These are phyloP conservation scores for Penaeus vannamei DNA, from an alignment of 1,140 invertebrate genomes.

Conservation along the genomic window DNA sequence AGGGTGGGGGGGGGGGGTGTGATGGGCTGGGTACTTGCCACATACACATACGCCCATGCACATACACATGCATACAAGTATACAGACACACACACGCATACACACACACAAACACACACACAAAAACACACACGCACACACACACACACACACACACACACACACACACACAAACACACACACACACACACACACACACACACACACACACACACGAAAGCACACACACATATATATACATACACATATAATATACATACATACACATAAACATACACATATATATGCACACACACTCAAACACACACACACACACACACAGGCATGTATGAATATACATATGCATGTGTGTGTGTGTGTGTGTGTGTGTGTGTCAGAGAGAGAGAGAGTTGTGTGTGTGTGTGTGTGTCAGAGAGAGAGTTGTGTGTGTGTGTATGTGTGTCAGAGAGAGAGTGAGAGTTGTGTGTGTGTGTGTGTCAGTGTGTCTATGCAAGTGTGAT, in stretches of 20 bases:
- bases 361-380: too few species aligned
- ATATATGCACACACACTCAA: not conserved
- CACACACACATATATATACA: too few species aligned
- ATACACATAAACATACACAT: not conserved
- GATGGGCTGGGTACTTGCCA: too few species aligned
- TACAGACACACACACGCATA: too few species aligned
- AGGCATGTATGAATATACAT: slow-evolving; percentile 1
- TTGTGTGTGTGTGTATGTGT: not conserved
- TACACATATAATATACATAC: not conserved
- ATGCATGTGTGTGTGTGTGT: slow-evolving; percentile 4
- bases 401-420: too few species aligned
- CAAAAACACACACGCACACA: too few species aligned
- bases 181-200: not conserved
- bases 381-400: slow-evolving; percentile 27
- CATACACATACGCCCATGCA: too few species aligned
- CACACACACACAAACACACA: not conserved
- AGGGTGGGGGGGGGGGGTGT: not conserved
- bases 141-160: not conserved
- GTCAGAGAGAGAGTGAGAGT: too few species aligned
- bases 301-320: too few species aligned
- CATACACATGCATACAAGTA: too few species aligned
- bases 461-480: not conserved
- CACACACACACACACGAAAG: not conserved
- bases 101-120: too few species aligned
- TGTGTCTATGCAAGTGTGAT: not conserved